Evolutionary conservation across 2,888 invertebrate species (phyloP).

Genomic region (Punctoribates punctum): DNA sequence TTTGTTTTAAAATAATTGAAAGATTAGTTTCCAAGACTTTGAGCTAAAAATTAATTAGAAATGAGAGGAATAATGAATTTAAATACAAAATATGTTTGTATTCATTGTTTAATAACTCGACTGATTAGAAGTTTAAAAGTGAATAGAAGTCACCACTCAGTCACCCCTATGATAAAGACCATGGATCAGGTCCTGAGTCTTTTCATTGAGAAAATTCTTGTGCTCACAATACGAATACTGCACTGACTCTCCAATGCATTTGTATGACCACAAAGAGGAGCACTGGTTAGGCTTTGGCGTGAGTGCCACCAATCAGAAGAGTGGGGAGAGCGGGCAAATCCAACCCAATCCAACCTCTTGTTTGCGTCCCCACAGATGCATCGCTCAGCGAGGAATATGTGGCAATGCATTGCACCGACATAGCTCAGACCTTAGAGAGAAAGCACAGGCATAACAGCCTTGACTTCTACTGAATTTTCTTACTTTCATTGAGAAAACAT

Average conservation of each 20-base stretch:
- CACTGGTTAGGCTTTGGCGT: background rate
- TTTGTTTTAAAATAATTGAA: too few species aligned
- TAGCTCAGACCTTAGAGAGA: background rate
- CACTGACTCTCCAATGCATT: background rate
- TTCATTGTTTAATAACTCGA: background rate
- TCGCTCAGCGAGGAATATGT: background rate
- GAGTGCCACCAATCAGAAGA: background rate
- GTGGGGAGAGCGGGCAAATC: slow-evolving; percentile 18
- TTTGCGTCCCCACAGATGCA: slow-evolving; percentile 7
- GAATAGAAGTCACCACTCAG: slow-evolving; percentile 21
- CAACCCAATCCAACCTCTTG: slow-evolving; percentile 25
- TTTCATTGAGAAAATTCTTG: slow-evolving; percentile 20
- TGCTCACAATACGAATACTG: background rate
- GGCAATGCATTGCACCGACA: background rate
- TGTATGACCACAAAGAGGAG: slow-evolving; percentile 16
- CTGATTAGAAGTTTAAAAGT: background rate
- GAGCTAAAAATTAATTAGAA: too few species aligned
- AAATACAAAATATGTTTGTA: background rate
- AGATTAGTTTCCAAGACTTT: too few species aligned
- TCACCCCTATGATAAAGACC: slow-evolving; percentile 16
- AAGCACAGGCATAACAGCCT: slow-evolving; percentile 17
- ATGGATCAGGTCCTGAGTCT: slow-evolving; percentile 6
- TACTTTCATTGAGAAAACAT: slow-evolving; percentile 31
- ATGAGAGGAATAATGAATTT: too few species aligned
- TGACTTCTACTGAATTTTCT: slow-evolving; percentile 14